A percentile compares a stretch with the other conserved stretches of the same genome.
These are phyloP conservation scores for Eremobia ochroleuca DNA, from an alignment of 2,888 invertebrate genomes.

Conservation along the genomic window DNA sequence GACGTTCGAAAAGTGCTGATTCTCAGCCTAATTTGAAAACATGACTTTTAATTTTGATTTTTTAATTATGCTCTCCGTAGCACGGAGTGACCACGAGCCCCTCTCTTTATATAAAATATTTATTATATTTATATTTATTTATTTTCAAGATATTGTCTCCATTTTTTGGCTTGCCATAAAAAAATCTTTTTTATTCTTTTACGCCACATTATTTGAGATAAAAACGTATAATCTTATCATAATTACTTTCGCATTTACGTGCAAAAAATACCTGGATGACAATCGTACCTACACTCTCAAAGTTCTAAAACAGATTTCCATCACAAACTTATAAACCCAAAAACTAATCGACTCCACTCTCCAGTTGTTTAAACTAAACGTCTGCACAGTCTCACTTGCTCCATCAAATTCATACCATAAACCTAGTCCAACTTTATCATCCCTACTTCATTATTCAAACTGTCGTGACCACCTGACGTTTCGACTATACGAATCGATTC, in stretches of 20 bases:
- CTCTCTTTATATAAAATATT: no score
- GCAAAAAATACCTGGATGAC: neutral
- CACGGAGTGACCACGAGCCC: no score
- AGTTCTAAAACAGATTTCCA: neutral
- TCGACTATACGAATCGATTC: constrained; percentile 32
- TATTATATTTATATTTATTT: no score
- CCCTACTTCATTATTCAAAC: constrained; percentile 8
- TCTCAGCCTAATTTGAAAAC: no score
- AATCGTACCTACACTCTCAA: neutral
- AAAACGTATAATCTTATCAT: neutral
- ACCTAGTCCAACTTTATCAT: constrained; percentile 38
- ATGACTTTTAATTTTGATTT: no score
- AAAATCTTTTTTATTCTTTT: neutral
- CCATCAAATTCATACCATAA: constrained; percentile 14
- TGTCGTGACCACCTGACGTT: constrained; percentile 44
- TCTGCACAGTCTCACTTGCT: neutral
- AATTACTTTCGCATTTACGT: neutral
- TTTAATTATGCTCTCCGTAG: no score
- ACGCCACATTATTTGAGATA: neutral
- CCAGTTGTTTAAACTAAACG: neutral
- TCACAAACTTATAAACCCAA: constrained; percentile 11
- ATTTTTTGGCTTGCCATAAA: no score
- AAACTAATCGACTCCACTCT: neutral
- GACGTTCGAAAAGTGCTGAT: no score
- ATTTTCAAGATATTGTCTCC: no score